phyloP scores from a whole-genome alignment of 2,888 invertebrate species.

The Cabera pusaria region DNA sequence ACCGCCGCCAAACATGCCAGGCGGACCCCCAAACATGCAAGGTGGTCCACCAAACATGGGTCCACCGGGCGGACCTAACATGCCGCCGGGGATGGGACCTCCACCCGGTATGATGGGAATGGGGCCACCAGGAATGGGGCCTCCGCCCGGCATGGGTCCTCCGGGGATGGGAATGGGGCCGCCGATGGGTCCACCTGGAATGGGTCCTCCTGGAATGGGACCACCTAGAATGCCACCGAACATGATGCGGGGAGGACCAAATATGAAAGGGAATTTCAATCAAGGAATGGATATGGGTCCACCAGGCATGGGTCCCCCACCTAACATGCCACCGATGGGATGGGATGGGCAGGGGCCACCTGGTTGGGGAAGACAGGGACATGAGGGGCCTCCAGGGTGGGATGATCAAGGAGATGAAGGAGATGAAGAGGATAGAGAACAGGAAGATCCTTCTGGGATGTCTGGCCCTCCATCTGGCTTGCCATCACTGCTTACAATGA shows the following conservation, averaged over 20 bases:
- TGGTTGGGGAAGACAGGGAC: slow-evolving; percentile 48
- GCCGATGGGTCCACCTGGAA: slow-evolving; percentile 48
- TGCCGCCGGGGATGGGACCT: slow-evolving; percentile 53
- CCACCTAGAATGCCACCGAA: slow-evolving; percentile 63
- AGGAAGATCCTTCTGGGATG: slow-evolving; percentile 41
- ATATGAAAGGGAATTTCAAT: slow-evolving; percentile 51
- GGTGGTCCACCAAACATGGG: slow-evolving; percentile 35
- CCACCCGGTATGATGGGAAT: slow-evolving; percentile 41
- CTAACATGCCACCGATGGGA: slow-evolving; percentile 63
- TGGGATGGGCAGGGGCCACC: slow-evolving; percentile 67
- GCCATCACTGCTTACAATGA: slow-evolving; percentile 85
- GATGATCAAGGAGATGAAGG: slow-evolving; percentile 68
- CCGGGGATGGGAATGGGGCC: slow-evolving; percentile 43
- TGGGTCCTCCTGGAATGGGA: slow-evolving; percentile 61
- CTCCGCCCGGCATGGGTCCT: slow-evolving; percentile 51
- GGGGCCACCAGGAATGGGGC: slow-evolving; percentile 42
- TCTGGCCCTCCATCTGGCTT: slow-evolving; percentile 52
- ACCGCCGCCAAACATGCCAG: slow-evolving; percentile 22
- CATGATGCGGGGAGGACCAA: slow-evolving; percentile 64
- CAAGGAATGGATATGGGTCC: slow-evolving; percentile 70
- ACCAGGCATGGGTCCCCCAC: slow-evolving; percentile 71
- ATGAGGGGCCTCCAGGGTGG: slow-evolving; percentile 65
- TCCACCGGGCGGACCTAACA: slow-evolving; percentile 35
- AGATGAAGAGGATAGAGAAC: slow-evolving; percentile 59
- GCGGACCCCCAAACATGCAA: slow-evolving; percentile 28